Evolutionary conservation across 2,797 vertebrate species (phyloP).

Genomic region (Takifugu ocellatus): DNA sequence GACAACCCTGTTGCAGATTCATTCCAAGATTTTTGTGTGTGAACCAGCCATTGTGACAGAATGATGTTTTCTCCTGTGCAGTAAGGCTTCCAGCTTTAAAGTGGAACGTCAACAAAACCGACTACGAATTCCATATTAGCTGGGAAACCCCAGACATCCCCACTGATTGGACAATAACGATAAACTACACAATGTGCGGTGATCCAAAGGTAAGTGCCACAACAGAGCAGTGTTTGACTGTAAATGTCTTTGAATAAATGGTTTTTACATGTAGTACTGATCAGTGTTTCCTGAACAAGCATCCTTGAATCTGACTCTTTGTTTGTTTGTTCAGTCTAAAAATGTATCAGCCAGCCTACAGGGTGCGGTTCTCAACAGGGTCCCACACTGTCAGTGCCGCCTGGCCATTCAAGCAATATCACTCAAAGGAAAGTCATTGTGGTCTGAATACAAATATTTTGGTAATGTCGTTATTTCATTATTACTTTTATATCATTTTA

Average conservation of each 20-base stretch:
- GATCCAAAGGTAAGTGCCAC: neutral
- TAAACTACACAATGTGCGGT: conserved; percentile 32
- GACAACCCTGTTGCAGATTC: too few species aligned
- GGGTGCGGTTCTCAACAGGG: rapidly evolving
- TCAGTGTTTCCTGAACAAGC: too few species aligned
- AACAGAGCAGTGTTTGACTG: neutral
- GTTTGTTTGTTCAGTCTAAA: too few species aligned
- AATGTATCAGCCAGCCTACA: rapidly evolving
- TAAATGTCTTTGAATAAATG: neutral
- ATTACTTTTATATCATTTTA: neutral
- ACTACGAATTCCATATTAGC: neutral
- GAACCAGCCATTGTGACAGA: neutral
- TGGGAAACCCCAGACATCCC: conserved; percentile 18
- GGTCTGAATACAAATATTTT: rapidly evolving
- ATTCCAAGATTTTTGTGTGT: too few species aligned
- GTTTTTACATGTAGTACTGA: too few species aligned
- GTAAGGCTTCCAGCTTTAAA: conserved; percentile 23
- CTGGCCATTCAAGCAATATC: conserved; percentile 6
- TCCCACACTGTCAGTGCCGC: neutral
- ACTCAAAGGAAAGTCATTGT: neutral
- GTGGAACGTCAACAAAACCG: neutral
- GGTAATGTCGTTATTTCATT: conserved; percentile 23
- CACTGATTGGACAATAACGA: rapidly evolving
- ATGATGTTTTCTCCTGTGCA: conserved; percentile 24
- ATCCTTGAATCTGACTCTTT: too few species aligned